These are phyloP conservation scores for Macrostomum cliftonense DNA, from an alignment of 2,888 invertebrate genomes.

Conservation along the genomic window DNA sequence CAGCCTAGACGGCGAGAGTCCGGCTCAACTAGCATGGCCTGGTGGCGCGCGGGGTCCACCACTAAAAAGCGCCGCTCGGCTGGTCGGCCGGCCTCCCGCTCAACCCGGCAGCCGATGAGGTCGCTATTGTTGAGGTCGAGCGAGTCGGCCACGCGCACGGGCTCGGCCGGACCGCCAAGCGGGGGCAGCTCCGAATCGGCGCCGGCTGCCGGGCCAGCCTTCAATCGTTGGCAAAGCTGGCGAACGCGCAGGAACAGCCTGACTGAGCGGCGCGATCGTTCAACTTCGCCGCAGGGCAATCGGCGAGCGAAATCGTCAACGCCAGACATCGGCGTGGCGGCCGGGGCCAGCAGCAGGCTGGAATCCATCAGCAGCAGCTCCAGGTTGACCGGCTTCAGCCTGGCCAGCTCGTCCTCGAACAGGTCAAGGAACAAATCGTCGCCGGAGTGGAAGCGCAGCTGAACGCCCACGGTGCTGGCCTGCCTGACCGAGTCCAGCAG, in stretches of 20 bases:
- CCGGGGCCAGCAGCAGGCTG: conserved; percentile 76
- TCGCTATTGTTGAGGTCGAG: too few relatives aligned
- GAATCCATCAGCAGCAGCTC: conserved; percentile 93
- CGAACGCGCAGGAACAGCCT: conserved; percentile 62
- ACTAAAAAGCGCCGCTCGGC: conserved; percentile 71
- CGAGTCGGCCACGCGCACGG: too few relatives aligned
- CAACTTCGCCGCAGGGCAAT: conserved; percentile 81
- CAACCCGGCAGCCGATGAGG: too few relatives aligned
- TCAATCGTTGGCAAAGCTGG: conserved; percentile 46
- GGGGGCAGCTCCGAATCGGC: too few relatives aligned
- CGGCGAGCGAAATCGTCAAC: conserved; percentile 71
- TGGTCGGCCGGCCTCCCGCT: too few relatives aligned
- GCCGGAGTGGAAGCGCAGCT: conserved; percentile 42
- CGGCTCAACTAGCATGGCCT: conserved; percentile 88
- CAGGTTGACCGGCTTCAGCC: conserved; percentile 41
- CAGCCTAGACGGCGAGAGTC: conserved; percentile 80
- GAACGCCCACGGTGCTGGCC: not conserved
- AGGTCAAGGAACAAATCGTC: conserved; percentile 95
- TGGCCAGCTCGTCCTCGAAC: conserved; percentile 73
- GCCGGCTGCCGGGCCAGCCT: not conserved
- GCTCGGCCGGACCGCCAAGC: too few relatives aligned
- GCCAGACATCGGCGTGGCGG: conserved; percentile 81
- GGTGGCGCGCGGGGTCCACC: conserved; percentile 59
- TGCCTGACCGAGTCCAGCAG: not conserved
- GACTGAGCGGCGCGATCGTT: conserved; percentile 50